Evolutionary conservation across 2,888 invertebrate genomes (phyloP).

Genomic region (Drosophila mulleri): DNA sequence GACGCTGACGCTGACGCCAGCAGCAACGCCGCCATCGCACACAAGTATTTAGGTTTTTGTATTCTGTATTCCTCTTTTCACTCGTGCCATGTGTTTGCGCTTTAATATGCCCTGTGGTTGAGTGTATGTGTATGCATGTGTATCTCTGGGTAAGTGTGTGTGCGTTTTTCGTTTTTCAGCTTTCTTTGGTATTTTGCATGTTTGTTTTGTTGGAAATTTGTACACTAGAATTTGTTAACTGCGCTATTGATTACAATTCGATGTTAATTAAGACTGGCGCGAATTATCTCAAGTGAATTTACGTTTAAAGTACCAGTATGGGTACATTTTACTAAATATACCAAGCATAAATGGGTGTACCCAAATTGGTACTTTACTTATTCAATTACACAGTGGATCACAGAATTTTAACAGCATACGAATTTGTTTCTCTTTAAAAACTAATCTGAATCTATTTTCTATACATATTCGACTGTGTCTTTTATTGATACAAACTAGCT

Average conservation of each 20-base stretch:
- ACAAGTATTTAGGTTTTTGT: conserved; percentile 33
- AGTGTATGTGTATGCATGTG: background rate
- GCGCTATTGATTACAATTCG: conserved; percentile 30
- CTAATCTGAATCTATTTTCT: background rate
- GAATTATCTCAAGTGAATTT: background rate
- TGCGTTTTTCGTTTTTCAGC: conserved; percentile 8
- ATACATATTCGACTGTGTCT: background rate
- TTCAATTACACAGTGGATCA: background rate
- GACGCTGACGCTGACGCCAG: conserved; percentile 29
- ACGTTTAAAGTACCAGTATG: background rate
- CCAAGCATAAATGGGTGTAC: background rate
- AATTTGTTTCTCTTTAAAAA: background rate
- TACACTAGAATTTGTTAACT: conserved; percentile 32
- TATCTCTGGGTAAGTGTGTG: background rate
- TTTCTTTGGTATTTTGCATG: conserved; percentile 19
- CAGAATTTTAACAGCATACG: no score
- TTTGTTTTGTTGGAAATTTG: conserved; percentile 5
- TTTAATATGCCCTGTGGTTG: conserved; percentile 30
- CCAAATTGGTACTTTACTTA: background rate
- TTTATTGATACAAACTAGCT: background rate
- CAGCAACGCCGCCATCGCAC: conserved; percentile 37
- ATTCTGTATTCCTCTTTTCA: conserved; percentile 38
- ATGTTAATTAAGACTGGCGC: background rate
- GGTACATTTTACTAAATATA: background rate
- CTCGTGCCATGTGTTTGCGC: conserved; percentile 53